phyloP scores from a whole-genome alignment of 2,797 vertebrate genomes.

The Lepidocolaptes lacrymiger region DNA sequence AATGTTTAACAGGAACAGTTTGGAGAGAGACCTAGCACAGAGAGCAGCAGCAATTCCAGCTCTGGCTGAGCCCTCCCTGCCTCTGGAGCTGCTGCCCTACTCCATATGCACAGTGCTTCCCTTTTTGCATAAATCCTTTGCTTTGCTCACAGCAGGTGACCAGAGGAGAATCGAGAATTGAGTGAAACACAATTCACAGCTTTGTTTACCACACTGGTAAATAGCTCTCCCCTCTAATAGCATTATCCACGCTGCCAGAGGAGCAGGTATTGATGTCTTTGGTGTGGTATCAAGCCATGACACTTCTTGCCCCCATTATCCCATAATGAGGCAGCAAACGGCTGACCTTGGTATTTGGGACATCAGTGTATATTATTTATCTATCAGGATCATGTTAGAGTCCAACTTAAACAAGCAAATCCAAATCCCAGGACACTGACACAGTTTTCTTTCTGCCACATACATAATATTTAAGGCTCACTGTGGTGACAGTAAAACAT shows the following conservation, averaged over 20 bases:
- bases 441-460: background rate
- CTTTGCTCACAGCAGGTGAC: background rate
- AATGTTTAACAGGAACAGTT: background rate
- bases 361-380: background rate
- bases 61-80: background rate
- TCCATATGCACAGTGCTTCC: background rate
- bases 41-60: background rate
- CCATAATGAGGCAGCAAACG: background rate
- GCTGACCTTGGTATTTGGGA: background rate
- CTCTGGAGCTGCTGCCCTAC: background rate
- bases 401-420: background rate
- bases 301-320: background rate
- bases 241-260: background rate
- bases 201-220: background rate
- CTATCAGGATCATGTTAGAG: background rate
- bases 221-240: background rate
- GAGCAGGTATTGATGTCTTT: background rate
- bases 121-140: background rate
- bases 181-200: background rate
- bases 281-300: background rate
- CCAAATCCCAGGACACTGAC: background rate
- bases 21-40: background rate
- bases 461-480: background rate
- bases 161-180: background rate
- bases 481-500: fast-evolving